A percentile compares a stretch with the other conserved stretches of the same genome.
These are phyloP conservation scores for Campaea margaritaria DNA, from an alignment of 2,888 invertebrate genomes.

Conservation along the genomic window DNA sequence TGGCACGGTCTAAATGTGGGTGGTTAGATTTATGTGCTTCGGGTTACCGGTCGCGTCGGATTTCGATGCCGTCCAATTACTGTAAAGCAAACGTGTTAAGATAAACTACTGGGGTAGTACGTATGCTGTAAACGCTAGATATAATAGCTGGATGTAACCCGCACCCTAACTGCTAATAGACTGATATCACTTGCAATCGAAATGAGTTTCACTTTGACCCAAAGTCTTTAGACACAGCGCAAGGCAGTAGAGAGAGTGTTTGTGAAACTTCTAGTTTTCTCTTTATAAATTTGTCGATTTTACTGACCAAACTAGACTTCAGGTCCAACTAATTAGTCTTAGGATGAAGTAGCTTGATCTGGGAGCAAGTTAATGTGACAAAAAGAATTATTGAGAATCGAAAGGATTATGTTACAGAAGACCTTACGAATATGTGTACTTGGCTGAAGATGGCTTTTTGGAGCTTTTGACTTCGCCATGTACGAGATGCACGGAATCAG, in stretches of 20 bases:
- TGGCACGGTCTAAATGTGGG: constrained; percentile 51
- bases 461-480: too few relatives aligned
- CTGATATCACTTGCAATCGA: constrained; percentile 32
- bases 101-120: constrained; percentile 21
- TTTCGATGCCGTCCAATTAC: constrained; percentile 63
- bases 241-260: constrained; percentile 1
- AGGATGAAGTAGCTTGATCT: too few relatives aligned
- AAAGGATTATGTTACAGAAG: too few relatives aligned
- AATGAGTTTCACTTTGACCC: constrained; percentile 25
- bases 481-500: too few relatives aligned
- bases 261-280: not conserved
- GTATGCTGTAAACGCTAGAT: constrained; percentile 49
- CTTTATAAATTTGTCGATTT: not conserved
- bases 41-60: constrained; percentile 58
- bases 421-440: too few relatives aligned
- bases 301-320: too few relatives aligned
- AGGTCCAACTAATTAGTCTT: too few relatives aligned
- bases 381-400: too few relatives aligned
- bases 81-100: constrained; percentile 32
- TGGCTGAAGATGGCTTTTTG: too few relatives aligned
- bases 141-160: constrained; percentile 53
- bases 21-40: constrained; percentile 61
- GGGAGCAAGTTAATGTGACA: too few relatives aligned
- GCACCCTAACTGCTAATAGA: constrained; percentile 38
- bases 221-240: not conserved